Evolutionary conservation across 2,888 invertebrate species (phyloP), one percentile per base, ranked within the genome.

Genomic region (Homarus gammarus): DNA sequence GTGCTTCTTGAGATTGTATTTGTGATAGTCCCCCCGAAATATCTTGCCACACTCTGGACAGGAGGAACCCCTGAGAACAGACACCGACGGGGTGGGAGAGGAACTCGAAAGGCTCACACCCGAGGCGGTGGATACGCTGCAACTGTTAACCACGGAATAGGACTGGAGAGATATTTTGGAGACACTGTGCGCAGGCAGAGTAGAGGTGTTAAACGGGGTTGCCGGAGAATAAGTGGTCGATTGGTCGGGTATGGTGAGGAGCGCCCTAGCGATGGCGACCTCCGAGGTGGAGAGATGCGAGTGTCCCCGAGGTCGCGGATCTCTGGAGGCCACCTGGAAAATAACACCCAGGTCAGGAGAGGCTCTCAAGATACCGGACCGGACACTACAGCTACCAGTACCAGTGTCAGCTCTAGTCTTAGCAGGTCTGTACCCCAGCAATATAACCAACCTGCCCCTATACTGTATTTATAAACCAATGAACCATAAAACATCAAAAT

Each of bases 1-100:
- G 73, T 91, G 91, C 64, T 91, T 91, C 83, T 91, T 91, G 15
- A 91, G 90, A 77, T 91, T 91, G 78, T 91, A 91, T 56, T 91
- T 91, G 86, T 87, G 82, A 77, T 91, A 91, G 44, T 84, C 87
- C 27, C 91, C 91, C 22, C 85, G 87, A 78, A 91, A 91, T 31
- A 90, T 81, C 79, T 91, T 91, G 44, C 90, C 90, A 68, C 91
- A 91, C 33, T 90, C 90, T n/a, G 87, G 81, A 72, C 91, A 91
- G 2, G 85, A 73, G 38, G 88, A 89, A 56, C 70, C 75, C 70
- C 81, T 87, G 0, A 87, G 49, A 51, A 79, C 51, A 5, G 81
- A 31, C 87, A 87, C 70, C 27, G 49, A 49, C 22, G 75, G 51
- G 64, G 83, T 40, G 15, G 84, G 49, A 6, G 79, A 72, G 10